A percentile compares a stretch with the other conserved stretches of the same genome.
These are phyloP conservation scores for Syrphus vitripennis DNA, from an alignment of 2,888 invertebrate genomes.

Conservation along the genomic window DNA sequence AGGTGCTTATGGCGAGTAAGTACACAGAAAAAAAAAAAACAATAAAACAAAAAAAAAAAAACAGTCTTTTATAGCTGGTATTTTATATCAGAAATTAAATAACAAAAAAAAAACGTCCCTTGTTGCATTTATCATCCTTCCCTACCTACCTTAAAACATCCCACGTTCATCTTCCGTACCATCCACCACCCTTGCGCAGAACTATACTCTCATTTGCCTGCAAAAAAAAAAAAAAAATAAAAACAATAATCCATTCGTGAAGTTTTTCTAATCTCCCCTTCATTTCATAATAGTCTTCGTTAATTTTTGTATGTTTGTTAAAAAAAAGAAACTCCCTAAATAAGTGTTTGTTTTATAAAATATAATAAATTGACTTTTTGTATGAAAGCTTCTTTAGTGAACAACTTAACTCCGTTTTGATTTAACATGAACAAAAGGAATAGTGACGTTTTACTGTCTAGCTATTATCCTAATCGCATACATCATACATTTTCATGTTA, in stretches of 20 bases:
- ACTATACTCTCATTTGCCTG: background rate
- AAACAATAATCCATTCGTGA: slow-evolving; percentile 19
- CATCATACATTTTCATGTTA: background rate
- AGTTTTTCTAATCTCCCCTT: slow-evolving; percentile 18
- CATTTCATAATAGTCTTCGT: slow-evolving; percentile 6
- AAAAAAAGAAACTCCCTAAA: slow-evolving; percentile 4
- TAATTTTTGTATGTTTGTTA: background rate
- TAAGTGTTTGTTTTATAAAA: background rate
- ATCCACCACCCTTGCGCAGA: slow-evolving; percentile 64
- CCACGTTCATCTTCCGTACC: slow-evolving; percentile 29
- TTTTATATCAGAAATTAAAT: background rate
- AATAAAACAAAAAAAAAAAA: background rate
- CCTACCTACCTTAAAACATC: slow-evolving; percentile 37
- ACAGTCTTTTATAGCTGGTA: background rate
- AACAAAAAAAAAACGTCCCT: slow-evolving; percentile 17
- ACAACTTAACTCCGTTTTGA: no score
- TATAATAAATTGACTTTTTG: background rate
- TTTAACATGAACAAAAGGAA: background rate
- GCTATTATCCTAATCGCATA: background rate
- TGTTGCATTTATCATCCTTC: slow-evolving; percentile 62
- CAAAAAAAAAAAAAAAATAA: slow-evolving; percentile 4
- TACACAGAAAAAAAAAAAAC: slow-evolving; percentile 75
- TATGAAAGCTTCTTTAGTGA: background rate
- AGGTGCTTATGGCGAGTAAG: slow-evolving; percentile 98
- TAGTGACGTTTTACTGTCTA: background rate